Conservation (phyloP, 2,797 vertebrate species). For the Xenopus petersii region DNA sequence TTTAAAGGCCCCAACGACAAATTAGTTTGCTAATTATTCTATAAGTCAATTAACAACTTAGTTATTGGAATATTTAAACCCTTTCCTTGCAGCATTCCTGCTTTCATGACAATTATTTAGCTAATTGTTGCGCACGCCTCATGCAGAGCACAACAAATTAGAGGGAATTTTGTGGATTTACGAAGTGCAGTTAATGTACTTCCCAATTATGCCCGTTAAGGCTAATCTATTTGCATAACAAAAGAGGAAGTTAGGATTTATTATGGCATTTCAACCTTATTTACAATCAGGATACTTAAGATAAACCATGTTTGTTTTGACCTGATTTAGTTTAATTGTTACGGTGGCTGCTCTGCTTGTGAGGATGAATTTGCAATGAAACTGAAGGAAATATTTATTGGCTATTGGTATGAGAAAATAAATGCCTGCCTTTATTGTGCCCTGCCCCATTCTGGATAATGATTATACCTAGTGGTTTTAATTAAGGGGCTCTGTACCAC, state of each 20-base stretch:
- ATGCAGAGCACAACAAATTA: slow-evolving; percentile 64
- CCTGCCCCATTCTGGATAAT: slow-evolving; percentile 54
- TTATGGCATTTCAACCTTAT: slow-evolving; percentile 5
- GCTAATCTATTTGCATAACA: slow-evolving; percentile 25
- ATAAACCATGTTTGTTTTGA: slow-evolving; percentile 31
- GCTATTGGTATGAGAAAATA: slow-evolving; percentile 23
- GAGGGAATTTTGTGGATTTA: slow-evolving; percentile 14
- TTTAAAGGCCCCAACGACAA: slow-evolving; percentile 71
- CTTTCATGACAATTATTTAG: slow-evolving; percentile 49
- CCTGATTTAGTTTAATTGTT: slow-evolving; percentile 37
- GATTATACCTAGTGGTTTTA: slow-evolving; percentile 74
- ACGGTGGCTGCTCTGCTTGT: slow-evolving; percentile 29
- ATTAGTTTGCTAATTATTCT: slow-evolving; percentile 79
- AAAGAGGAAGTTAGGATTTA: slow-evolving; percentile 29
- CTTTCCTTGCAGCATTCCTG: slow-evolving; percentile 68
- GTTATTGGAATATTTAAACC: slow-evolving; percentile 75
- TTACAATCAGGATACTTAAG: neutral
- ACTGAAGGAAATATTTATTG: slow-evolving; percentile 37
- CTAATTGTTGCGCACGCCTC: slow-evolving; percentile 68
- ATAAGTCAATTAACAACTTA: slow-evolving; percentile 77
- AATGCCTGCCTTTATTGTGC: slow-evolving; percentile 33
- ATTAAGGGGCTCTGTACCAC: slow-evolving; percentile 80
- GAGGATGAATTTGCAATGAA: slow-evolving; percentile 36
- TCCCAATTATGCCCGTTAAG: slow-evolving; percentile 6
- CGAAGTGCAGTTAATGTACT: slow-evolving; percentile 14